Evolutionary conservation across 2,888 invertebrate species (phyloP).

Genomic region (Lasioglossum leucozonium): DNA sequence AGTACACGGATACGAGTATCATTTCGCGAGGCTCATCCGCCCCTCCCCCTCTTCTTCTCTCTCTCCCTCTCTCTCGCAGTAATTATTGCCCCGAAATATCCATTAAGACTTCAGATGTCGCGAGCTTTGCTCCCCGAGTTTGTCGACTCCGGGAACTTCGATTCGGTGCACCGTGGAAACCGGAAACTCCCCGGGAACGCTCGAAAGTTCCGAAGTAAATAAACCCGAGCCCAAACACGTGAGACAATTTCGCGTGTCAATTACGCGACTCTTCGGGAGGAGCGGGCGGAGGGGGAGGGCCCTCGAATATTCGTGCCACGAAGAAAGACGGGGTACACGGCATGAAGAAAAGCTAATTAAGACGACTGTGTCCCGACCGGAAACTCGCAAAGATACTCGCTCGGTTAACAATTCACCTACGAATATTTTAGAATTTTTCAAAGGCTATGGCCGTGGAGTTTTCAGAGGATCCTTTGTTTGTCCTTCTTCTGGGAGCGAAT

Average conservation of each 20-base stretch:
- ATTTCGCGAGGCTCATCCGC: neutral
- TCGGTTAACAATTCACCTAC: too few relatives aligned
- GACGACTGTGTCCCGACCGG: slow-evolving; percentile 41
- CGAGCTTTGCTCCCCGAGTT: slow-evolving; percentile 50
- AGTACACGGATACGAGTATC: neutral
- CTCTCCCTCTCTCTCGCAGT: too few relatives aligned
- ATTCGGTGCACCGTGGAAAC: slow-evolving; percentile 44
- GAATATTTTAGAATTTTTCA: neutral
- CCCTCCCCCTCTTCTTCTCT: too few relatives aligned
- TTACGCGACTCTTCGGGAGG: slow-evolving; percentile 55
- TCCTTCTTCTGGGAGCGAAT: too few relatives aligned
- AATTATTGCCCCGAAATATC: slow-evolving; percentile 63
- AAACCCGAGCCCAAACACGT: slow-evolving; percentile 57
- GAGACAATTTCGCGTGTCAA: slow-evolving; percentile 71
- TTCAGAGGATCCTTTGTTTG: neutral
- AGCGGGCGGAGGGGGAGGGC: neutral
- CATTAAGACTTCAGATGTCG: slow-evolving; percentile 62
- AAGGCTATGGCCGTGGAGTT: neutral
- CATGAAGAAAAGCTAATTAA: slow-evolving; percentile 68
- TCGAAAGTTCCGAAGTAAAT: slow-evolving; percentile 67
- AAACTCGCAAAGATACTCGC: slow-evolving; percentile 52
- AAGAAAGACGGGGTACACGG: slow-evolving; percentile 43
- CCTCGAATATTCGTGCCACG: slow-evolving; percentile 29
- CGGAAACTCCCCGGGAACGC: slow-evolving; percentile 45
- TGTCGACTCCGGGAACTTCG: slow-evolving; percentile 48